Evolutionary conservation across 2,888 invertebrate species (phyloP).

Genomic region (Lasiommata megera): DNA sequence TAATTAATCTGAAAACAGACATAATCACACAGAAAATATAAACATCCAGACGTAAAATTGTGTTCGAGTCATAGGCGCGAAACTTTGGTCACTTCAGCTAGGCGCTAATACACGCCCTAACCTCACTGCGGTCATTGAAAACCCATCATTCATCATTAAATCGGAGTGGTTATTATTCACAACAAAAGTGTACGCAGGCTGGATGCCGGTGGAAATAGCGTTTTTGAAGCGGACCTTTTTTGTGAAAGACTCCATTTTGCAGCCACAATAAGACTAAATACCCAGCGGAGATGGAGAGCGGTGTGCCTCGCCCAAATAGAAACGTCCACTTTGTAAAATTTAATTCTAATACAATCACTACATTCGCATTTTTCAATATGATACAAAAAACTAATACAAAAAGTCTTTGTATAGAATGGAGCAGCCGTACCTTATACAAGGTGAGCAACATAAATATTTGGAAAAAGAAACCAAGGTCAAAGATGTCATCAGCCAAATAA

Average conservation of each 20-base stretch:
- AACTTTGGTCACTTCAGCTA: not conserved
- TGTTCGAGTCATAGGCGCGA: not conserved
- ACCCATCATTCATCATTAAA: slow-evolving; percentile 12
- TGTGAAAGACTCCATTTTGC: slow-evolving; percentile 31
- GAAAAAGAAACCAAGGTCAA: too few relatives aligned
- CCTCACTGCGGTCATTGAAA: slow-evolving; percentile 1
- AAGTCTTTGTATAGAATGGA: too few relatives aligned
- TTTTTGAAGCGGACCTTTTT: slow-evolving; percentile 27
- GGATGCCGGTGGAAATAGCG: slow-evolving; percentile 12
- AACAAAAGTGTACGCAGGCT: slow-evolving; percentile 1
- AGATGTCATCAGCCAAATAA: too few relatives aligned
- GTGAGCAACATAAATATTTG: too few relatives aligned
- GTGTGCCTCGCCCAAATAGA: not conserved
- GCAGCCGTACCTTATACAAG: too few relatives aligned
- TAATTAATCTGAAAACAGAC: too few relatives aligned
- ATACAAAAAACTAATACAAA: too few relatives aligned
- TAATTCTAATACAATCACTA: not conserved
- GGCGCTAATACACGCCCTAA: not conserved
- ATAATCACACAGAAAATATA: too few relatives aligned
- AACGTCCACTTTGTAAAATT: not conserved
- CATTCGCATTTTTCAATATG: too few relatives aligned
- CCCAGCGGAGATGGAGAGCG: slow-evolving; percentile 33
- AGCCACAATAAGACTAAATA: slow-evolving; percentile 39
- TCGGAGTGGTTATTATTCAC: slow-evolving; percentile 8
- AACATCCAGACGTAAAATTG: too few relatives aligned